Conservation (phyloP, 1,140 invertebrate species). For the Heliconius nattereri region DNA sequence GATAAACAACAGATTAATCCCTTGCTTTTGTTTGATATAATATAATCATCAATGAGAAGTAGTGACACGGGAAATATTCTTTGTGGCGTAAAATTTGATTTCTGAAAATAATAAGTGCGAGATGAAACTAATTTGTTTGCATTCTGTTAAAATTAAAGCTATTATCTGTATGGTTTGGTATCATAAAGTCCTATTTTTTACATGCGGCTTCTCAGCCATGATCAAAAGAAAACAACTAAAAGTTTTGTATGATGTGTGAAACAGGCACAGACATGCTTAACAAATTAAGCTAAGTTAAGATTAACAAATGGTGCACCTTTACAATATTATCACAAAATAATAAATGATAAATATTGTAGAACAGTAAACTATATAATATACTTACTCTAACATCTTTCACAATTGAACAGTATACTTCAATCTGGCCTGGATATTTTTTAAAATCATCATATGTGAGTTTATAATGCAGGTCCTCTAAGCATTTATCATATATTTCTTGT, state of each 20-base stretch:
- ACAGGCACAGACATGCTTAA: no score
- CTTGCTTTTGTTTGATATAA: conserved; percentile 54
- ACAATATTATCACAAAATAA: no score
- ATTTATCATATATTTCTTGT: conserved; percentile 60
- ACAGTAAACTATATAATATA: not conserved
- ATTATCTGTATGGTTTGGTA: no score
- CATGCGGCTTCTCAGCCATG: no score
- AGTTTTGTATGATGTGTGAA: no score
- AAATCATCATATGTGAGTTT: conserved; percentile 58
- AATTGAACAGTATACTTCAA: conserved; percentile 60
- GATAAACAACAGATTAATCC: conserved; percentile 55
- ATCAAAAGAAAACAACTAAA: no score
- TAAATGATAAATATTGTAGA: no score
- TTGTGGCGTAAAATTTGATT: conserved; percentile 53
- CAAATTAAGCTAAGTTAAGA: no score
- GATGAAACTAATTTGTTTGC: not conserved
- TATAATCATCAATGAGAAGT: conserved; percentile 63
- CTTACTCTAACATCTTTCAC: conserved; percentile 54
- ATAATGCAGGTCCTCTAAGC: conserved; percentile 53
- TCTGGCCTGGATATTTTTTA: conserved; percentile 61
- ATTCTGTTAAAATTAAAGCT: no score
- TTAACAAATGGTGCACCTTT: no score
- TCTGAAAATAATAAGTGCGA: conserved; percentile 45
- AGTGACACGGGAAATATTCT: conserved; percentile 55
- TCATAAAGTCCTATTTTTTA: no score